phyloP scores from a whole-genome alignment of 2,888 invertebrate genomes.

The Hylaea fasciaria region DNA sequence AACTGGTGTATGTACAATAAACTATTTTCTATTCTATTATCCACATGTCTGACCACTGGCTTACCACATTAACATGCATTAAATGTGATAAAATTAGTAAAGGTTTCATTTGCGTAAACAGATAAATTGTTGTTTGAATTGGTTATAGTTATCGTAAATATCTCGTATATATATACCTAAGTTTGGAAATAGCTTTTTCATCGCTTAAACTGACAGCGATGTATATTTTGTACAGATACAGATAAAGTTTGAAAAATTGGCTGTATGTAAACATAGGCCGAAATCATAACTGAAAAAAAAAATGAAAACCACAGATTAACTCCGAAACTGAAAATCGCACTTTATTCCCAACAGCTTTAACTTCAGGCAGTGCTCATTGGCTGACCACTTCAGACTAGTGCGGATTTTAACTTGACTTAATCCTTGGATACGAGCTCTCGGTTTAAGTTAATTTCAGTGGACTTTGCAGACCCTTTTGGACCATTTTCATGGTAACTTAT shows the following conservation, averaged over 20 bases:
- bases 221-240: no score
- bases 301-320: constrained; percentile 6
- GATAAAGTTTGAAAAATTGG: no score
- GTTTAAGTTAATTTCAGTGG: constrained; percentile 2
- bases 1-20: no score
- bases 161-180: no score
- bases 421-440: constrained; percentile 5
- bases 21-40: no score
- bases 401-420: constrained; percentile 23
- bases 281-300: constrained; percentile 6
- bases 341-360: background rate
- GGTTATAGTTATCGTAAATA: no score
- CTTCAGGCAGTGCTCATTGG: constrained; percentile 7
- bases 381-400: constrained; percentile 15
- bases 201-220: no score
- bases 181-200: no score
- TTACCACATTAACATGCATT: background rate
- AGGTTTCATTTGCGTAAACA: constrained; percentile 12
- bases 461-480: constrained; percentile 2
- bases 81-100: background rate
- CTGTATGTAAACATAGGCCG: no score
- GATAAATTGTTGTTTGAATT: constrained; percentile 6
- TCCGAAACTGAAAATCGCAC: constrained; percentile 3
- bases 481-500: background rate
- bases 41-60: background rate